Base-by-base conservation (phyloP, 2,113 vertebrate species). In the Condylura cristata region DNA sequence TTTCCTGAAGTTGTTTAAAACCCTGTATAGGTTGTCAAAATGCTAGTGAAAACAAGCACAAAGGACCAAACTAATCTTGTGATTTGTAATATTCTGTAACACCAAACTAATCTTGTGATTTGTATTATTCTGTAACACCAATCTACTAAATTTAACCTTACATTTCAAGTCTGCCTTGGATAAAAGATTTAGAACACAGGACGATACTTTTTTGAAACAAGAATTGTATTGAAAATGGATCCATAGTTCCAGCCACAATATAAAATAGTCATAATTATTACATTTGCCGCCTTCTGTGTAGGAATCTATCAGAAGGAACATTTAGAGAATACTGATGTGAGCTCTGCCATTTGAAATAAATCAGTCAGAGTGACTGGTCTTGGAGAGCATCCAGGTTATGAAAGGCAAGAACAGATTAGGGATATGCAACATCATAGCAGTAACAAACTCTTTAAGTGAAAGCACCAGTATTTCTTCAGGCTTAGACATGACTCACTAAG, bases 231-330 rank as follows among this genome's bases (percentile, higher is more conserved):
- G 9, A 60, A 78, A 96, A 71, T 87, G 28, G 41, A 41, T 95
- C 39, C 14, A 26, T 70, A 86, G 51, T 48, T 83, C 44, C 75
- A 84, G 70, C 75, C 71, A 93, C 68, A 95, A 96, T 95, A 93
- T 81, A 90, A 78, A 71, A 83, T 44, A 94, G 34, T 79, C 18
- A 39, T 93, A 97, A 96, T 96, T 93, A 94, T 63, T 75, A 88
- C 51, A 94, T 93, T 87, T 93, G 80, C 76, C 68, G 81, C 78
- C 80, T 84, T 95, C 44, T 93, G 34, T 60, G 37, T 51, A 94
- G 79, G 58, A 89, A 93, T 81, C 65, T 26, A 95, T 95, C 60
- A 85, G n/a, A 91, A 91, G 22, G 78, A 44, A 96, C 75, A 30
- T 90, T 82, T 66, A 56, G 41, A 78, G 20, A 32, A 71, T 56